phyloP scores from a whole-genome alignment of 1,140 invertebrate genomes.

The Pteromalus puparum region DNA sequence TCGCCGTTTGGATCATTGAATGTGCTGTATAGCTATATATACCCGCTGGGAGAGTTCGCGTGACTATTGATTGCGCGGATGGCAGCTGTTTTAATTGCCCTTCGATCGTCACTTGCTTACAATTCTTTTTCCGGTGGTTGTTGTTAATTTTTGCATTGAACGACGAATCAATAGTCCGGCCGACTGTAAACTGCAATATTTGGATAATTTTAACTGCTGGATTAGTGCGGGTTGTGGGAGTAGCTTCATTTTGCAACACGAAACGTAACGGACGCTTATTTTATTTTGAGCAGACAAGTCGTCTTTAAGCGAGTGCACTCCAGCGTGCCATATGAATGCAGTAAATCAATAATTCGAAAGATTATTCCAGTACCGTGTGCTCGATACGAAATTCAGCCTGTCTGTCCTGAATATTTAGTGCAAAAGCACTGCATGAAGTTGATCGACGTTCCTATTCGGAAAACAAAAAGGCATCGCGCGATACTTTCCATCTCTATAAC shows the following conservation, averaged over 20 bases:
- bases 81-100: neutral
- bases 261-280: neutral
- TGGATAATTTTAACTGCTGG: neutral
- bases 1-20: no score
- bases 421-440: no score
- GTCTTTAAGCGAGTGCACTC: neutral
- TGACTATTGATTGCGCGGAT: neutral
- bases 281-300: neutral
- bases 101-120: neutral
- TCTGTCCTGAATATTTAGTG: no score
- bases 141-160: no score
- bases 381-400: no score
- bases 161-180: no score
- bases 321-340: neutral
- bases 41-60: no score
- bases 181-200: neutral
- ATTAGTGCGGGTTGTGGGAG: neutral
- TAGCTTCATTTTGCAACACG: no score
- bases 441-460: neutral
- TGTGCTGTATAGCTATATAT: no score
- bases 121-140: neutral
- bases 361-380: neutral
- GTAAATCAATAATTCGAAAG: neutral
- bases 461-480: neutral
- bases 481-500: neutral